Evolutionary conservation across 2,888 invertebrate genomes (phyloP), one percentile per base, ranked within the genome.

Genomic region (Andricus quercusramuli): DNA sequence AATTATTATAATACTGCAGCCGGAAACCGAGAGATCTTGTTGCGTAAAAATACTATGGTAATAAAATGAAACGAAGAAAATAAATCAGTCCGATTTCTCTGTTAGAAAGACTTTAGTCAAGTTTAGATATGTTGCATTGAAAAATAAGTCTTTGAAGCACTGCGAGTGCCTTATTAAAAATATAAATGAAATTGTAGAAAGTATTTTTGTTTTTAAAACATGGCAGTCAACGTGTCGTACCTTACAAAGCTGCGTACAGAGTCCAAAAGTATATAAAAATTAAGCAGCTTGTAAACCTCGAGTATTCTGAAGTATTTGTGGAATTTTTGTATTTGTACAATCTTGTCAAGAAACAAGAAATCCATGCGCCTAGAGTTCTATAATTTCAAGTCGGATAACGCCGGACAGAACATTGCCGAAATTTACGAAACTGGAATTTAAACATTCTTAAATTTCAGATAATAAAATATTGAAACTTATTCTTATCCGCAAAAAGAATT

Each of bases 151-250:
- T 62, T 62, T 62, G 62, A 62, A 62, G 62, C 62, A 25, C 62
- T 62, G 13, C 22, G 25, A 29, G 25, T 11, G 25, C 62, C 9
- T 3, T 62, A 62, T 62, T 29, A 62, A 29, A 25, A 62, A 25
- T 62, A 62, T 62, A 25, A 62, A 62, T 29, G 29, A 62, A 62
- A 62, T 62, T 62, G 62, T 62, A 25, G 15, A 62, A 13, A 9
- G 5, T 64, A 32, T 56, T 74, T n/a, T 29, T n/a, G 29, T 74
- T 59, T 74, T 51, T 56, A 37, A 74, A 74, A 74, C n/a, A 56
- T 74, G 56, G 37, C 74, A 74, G 56, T 59, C 32, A 74, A 74
- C 74, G 74, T 74, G 74, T 74, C 29, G 25, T 29, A 51, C 51
- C 47, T 51, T 51, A 70, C 29, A 70, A 51, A 51, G 70, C 70